Evolutionary conservation across 2,113 vertebrate species (phyloP).

Genomic region (Gallinago media): DNA sequence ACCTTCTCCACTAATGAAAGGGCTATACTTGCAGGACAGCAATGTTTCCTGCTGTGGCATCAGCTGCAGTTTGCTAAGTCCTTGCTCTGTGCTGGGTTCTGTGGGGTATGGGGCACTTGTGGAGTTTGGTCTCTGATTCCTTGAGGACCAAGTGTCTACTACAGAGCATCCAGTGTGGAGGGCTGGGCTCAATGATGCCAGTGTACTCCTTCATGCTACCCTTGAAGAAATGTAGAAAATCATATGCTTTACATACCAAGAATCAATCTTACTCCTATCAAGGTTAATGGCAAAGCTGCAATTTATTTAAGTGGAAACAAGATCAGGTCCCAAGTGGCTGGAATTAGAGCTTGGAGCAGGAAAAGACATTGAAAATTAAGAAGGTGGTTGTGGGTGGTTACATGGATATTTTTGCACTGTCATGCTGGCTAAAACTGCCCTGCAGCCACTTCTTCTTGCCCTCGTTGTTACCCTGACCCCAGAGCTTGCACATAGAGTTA

Average conservation of each 20-base stretch:
- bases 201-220: background rate
- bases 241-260: background rate
- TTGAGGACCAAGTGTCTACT: background rate
- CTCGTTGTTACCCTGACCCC: background rate
- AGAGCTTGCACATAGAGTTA: background rate
- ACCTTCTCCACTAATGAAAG: background rate
- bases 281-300: slow-evolving; percentile 48
- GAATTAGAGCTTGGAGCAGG: slow-evolving; percentile 35
- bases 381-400: slow-evolving; percentile 1
- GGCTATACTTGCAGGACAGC: accelerated
- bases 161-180: background rate
- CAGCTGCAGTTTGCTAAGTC: background rate
- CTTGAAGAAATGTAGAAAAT: background rate
- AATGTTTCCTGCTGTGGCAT: background rate
- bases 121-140: background rate
- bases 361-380: slow-evolving; percentile 44
- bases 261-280: background rate
- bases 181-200: background rate
- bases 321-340: background rate
- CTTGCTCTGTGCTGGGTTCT: background rate
- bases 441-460: background rate
- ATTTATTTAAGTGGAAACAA: slow-evolving; percentile 31
- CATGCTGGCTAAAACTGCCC: background rate
- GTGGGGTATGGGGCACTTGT: accelerated
- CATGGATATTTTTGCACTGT: background rate